These are phyloP conservation scores for Cheirogaleus major DNA, from an alignment of 2,797 vertebrate genomes.

Conservation along the genomic window DNA sequence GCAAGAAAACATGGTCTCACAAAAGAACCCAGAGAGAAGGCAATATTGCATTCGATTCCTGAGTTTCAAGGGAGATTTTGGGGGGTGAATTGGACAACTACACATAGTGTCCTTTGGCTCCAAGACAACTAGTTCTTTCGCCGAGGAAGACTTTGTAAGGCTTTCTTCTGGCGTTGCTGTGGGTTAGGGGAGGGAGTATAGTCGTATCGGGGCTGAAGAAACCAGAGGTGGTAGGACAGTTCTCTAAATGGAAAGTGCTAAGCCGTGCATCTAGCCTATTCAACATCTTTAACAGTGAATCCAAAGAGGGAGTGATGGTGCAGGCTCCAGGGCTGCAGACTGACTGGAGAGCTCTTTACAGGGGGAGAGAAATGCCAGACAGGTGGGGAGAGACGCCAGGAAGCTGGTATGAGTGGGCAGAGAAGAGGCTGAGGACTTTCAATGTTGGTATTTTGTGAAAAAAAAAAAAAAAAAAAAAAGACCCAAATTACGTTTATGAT, in stretches of 20 bases:
- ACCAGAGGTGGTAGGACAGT: background rate
- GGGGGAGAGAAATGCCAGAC: constrained; percentile 42
- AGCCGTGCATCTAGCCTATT: background rate
- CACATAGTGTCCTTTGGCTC: background rate
- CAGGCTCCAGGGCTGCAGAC: background rate
- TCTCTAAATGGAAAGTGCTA: background rate
- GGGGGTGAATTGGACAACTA: background rate
- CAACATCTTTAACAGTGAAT: constrained; percentile 26
- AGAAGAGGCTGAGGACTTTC: constrained; percentile 34
- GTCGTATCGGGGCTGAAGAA: background rate
- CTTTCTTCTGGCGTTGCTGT: background rate
- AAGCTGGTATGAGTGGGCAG: constrained; percentile 27
- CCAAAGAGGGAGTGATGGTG: background rate
- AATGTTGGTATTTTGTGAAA: background rate
- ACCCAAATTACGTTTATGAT: background rate
- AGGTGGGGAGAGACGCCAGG: constrained; percentile 46
- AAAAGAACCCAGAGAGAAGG: background rate
- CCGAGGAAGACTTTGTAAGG: background rate
- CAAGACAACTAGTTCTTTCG: background rate
- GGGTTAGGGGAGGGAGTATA: background rate
- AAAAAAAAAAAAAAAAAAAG: background rate
- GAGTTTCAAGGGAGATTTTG: background rate
- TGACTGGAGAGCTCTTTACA: constrained; percentile 13
- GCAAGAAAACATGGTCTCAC: background rate
- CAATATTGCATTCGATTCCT: background rate